Evolutionary conservation across 1,140 invertebrate genomes (phyloP), one percentile per base, ranked within the genome.

Genomic region (Maconellicoccus hirsutus): DNA sequence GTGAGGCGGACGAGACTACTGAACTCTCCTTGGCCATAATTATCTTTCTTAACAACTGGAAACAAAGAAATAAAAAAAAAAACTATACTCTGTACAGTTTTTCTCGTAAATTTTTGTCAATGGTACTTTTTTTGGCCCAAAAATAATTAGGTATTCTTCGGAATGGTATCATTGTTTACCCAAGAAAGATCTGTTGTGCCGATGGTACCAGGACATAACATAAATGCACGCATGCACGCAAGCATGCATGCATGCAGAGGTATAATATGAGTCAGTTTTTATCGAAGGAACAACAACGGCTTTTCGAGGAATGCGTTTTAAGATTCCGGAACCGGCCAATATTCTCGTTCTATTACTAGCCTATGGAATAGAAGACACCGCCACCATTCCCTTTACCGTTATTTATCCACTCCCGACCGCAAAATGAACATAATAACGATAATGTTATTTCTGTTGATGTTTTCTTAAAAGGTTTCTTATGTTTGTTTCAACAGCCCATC

Each of bases 381-480:
- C 22, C 22, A 8, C 22, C 10, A 16, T 26, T 66, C 61, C 25
- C 61, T 23, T 23, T 26, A 66, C 61, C 25, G 22, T 66, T 26
- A 59, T 59, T 22, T 22, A 25, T 66, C 8, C 16, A 23, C 25
- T 25, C 21, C 61, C 19, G 25, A 66, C 61, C 61, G 25, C 61
- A 66, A 66, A 23, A 66, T 16, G 10, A 66, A 66, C 61, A 66
- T 66, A 66, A 66, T 66, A 66, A 22, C 61, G 61, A 66, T 22
- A 4, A 66, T 66, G 61, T 66, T 66, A 66, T 66, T 66, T 66
- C 25, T 66, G 21, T 66, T 6, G 61, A 66, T 66, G 61, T 16
- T 12, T 66, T 66, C 61, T 23, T 66, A 66, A 66, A 22, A 66
- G 61, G 61, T 66, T 66, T 66, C 61, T 66, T 66, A 66, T 66